These are phyloP conservation scores for Pristiophorus japonicus DNA, from an alignment of 2,113 vertebrate species.

Conservation along the genomic window DNA sequence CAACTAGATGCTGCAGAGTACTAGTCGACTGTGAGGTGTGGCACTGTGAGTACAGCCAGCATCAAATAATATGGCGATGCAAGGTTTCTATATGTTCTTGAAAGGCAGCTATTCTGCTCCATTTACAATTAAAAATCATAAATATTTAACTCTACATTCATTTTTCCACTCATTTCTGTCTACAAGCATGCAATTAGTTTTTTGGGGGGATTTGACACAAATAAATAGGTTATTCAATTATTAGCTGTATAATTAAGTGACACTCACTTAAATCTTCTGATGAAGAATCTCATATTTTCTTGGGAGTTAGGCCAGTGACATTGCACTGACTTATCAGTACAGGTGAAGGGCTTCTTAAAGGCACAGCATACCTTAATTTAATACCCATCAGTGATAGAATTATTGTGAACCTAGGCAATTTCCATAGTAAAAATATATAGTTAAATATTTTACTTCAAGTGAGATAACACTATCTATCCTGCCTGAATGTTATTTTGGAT, in stretches of 20 bases:
- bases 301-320: background rate
- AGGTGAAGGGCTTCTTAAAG: background rate
- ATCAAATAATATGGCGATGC: background rate
- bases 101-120: background rate
- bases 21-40: background rate
- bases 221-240: background rate
- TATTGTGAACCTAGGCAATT: too few relatives aligned
- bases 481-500: too few relatives aligned
- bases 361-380: too few relatives aligned
- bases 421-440: too few relatives aligned
- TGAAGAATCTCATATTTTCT: background rate
- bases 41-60: background rate
- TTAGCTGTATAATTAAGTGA: background rate
- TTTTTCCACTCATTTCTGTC: background rate
- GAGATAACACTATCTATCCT: too few relatives aligned
- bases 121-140: background rate
- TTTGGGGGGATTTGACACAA: background rate
- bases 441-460: too few relatives aligned
- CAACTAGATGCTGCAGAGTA: background rate
- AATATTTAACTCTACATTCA: background rate
- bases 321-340: background rate
- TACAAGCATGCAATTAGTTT: background rate
- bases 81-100: background rate
- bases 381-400: too few relatives aligned
- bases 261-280: background rate